These are phyloP conservation scores for Hipparchia semele DNA, from an alignment of 2,888 invertebrate genomes.

Conservation along the genomic window DNA sequence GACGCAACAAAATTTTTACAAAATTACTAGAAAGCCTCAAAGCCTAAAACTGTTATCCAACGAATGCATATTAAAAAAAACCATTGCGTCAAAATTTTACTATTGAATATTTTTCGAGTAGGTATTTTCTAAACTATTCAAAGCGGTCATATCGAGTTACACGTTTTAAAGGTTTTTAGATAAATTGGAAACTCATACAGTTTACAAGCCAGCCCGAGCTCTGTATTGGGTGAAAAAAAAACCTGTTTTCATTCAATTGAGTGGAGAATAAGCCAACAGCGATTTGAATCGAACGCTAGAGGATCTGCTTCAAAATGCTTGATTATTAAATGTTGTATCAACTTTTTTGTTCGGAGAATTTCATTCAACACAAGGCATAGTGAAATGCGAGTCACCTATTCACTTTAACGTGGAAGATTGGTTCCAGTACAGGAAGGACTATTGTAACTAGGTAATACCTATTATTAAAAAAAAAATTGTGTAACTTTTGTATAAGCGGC, in stretches of 20 bases:
- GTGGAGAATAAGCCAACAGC: constrained; percentile 21
- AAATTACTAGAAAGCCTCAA: not conserved
- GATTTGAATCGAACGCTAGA: constrained; percentile 6
- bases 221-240: constrained; percentile 5
- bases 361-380: no score
- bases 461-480: no score
- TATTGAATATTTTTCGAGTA: constrained; percentile 9
- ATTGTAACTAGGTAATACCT: no score
- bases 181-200: constrained; percentile 19
- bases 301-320: constrained; percentile 3
- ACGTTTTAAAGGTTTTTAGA: constrained; percentile 14
- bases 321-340: not conserved
- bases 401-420: no score
- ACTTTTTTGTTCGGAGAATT: not conserved
- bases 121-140: constrained; percentile 6
- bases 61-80: constrained; percentile 2
- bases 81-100: not conserved
- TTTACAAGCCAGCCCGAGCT: not conserved
- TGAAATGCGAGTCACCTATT: no score
- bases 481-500: no score
- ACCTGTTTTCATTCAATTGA: constrained; percentile 19
- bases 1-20: no score
- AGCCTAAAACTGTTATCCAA: not conserved
- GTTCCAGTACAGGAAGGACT: no score
- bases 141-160: constrained; percentile 19